Evolutionary conservation across 2,113 vertebrate genomes (phyloP), one percentile per base, ranked within the genome.

Genomic region (Scytalopus superciliaris): DNA sequence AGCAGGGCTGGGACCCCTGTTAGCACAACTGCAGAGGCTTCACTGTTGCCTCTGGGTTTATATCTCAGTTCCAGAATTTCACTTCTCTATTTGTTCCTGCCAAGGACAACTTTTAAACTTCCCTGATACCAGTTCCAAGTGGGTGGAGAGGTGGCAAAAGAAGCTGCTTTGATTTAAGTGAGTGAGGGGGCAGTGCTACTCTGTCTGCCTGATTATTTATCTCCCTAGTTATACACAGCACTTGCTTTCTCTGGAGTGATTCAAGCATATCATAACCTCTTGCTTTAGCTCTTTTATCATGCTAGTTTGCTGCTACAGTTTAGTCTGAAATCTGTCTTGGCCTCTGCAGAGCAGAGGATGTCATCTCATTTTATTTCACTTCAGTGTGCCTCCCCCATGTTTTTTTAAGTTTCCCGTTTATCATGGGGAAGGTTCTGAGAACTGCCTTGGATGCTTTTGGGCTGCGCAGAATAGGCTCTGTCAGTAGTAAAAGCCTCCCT

Each of bases 241-340:
- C 73, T 95, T 94, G 84, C 81, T 96, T 90, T 81, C 78, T 96
- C 42, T 83, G 49, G 78, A 92, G 78, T 87, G 90, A 80, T 75
- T 91, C 35, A 91, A 82, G 86, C 63, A 68, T 94, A 90, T 97
- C 81, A 86, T 81, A 87, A 95, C 70, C 84, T 91, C 81, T 93
- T 92, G 80, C 90, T 81, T 82, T 81, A 93, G 70, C 89, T 91
- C 90, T 84, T 95, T 84, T 78, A 90, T 96, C 88, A 66, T 73
- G 44, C 40, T 93, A 23, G 59, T 94, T 73, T 89, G 75, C 78
- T 96, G 39, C 74, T 91, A 52, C 37, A 74, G 56, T 92, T 94
- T 81, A 73, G 75, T 78, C 42, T 97, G 84, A 94, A 84, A 77
- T 94, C 81, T 96, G 60, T 91, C 81, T 75, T 90, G 70, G 87